These are phyloP conservation scores for Camponotus pennsylvanicus DNA, from an alignment of 1,140 invertebrate species.

Conservation along the genomic window DNA sequence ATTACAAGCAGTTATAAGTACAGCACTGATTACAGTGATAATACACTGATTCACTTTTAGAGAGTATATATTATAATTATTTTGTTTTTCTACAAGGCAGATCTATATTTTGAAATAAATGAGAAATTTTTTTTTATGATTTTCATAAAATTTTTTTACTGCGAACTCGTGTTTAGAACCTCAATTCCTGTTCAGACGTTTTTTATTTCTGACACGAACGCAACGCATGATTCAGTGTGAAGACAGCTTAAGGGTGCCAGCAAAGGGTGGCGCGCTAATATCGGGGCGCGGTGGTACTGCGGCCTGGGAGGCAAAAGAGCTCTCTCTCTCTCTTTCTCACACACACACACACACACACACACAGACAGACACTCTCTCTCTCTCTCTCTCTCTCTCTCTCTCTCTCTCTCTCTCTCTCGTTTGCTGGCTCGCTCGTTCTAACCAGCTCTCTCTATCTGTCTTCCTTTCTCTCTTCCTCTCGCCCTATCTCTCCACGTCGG, in stretches of 20 bases:
- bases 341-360: too few relatives aligned
- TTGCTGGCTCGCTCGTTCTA: neutral
- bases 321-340: neutral
- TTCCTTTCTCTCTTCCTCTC: conserved; percentile 11
- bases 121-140: neutral
- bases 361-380: too few relatives aligned
- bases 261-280: conserved; percentile 59
- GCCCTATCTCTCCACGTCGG: conserved; percentile 73
- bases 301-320: conserved; percentile 75
- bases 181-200: neutral
- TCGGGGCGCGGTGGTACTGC: conserved; percentile 75
- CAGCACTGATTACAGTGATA: too few relatives aligned
- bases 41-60: too few relatives aligned
- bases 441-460: neutral
- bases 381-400: conserved; percentile 39
- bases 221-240: conserved; percentile 30
- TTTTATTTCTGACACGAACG: neutral
- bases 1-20: too few relatives aligned
- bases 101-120: neutral
- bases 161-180: neutral
- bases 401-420: conserved; percentile 31
- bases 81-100: neutral
- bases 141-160: conserved; percentile 18
- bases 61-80: too few relatives aligned
- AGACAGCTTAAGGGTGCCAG: conserved; percentile 36